Conservation (phyloP, 2,888 invertebrate genomes). For the Entomobrya multifasciata region DNA sequence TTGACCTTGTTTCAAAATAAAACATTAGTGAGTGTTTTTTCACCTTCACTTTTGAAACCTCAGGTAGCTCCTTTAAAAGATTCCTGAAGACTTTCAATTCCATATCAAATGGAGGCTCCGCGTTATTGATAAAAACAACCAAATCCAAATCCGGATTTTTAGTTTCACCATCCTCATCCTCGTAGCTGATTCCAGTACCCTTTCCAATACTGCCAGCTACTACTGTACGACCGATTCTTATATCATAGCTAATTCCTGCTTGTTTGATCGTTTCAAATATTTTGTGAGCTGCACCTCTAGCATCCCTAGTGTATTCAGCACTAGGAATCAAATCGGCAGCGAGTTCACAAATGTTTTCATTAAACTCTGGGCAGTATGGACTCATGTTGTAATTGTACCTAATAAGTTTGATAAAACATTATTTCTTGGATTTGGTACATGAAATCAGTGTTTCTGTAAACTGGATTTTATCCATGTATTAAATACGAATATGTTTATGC, state of each 20-base stretch:
- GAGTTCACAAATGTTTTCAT: neutral
- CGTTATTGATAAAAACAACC: neutral
- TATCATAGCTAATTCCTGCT: neutral
- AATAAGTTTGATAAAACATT: no score
- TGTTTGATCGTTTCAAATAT: neutral
- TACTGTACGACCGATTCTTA: neutral
- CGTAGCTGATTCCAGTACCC: neutral
- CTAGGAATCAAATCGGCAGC: neutral
- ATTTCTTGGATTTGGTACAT: no score
- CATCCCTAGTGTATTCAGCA: neutral
- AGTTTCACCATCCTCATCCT: neutral
- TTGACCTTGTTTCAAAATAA: neutral
- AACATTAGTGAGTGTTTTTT: neutral
- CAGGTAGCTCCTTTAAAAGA: neutral
- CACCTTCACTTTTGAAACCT: neutral
- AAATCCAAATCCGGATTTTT: conserved; percentile 6
- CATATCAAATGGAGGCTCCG: neutral
- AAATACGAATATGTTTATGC: no score
- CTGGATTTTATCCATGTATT: no score
- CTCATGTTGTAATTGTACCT: neutral
- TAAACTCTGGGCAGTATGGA: neutral
- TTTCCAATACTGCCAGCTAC: conserved; percentile 17
- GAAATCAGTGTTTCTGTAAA: no score
- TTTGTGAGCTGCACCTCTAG: neutral
- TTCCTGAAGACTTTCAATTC: neutral